Evolutionary conservation across 2,888 invertebrate genomes (phyloP).

Genomic region (Caenorhabditis japonica): DNA sequence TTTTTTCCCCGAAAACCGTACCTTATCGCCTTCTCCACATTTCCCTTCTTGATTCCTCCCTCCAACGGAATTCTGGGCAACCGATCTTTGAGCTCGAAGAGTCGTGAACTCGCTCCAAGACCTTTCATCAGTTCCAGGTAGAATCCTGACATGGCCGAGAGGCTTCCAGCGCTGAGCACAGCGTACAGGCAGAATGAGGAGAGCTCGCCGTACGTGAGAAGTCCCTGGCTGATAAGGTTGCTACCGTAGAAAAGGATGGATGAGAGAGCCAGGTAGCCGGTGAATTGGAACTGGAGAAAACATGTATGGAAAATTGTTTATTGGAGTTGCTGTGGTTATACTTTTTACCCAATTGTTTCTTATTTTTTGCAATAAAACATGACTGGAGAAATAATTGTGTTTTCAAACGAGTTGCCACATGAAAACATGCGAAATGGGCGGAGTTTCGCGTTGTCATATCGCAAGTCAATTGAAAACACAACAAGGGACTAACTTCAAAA

Average conservation of each 20-base stretch:
- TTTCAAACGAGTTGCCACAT: too few relatives aligned
- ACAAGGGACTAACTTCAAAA: too few relatives aligned
- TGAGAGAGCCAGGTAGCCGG: constrained; percentile 74
- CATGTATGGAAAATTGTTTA: too few relatives aligned
- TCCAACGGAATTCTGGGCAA: constrained; percentile 85
- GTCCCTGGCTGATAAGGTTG: constrained; percentile 71
- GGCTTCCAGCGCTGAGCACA: constrained; percentile 70
- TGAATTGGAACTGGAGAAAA: constrained; percentile 76
- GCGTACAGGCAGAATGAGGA: constrained; percentile 95
- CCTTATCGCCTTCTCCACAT: constrained; percentile 55
- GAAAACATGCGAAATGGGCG: too few relatives aligned
- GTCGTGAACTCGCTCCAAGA: constrained; percentile 88
- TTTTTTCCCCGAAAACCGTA: constrained; percentile 18
- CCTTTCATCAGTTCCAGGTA: constrained; percentile 94
- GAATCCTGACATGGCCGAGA: constrained; percentile 85
- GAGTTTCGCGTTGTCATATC: too few relatives aligned
- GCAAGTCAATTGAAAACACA: too few relatives aligned
- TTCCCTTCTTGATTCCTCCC: constrained; percentile 78
- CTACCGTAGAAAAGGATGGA: constrained; percentile 76
- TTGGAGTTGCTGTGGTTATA: too few relatives aligned
- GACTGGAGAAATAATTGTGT: too few relatives aligned
- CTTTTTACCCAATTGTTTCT: background rate
- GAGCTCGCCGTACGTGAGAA: constrained; percentile 81
- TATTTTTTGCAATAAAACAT: background rate
- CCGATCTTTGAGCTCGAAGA: constrained; percentile 91